Evolutionary conservation across 2,797 vertebrate genomes (phyloP).

Genomic region (Premnoplex brunnescens): DNA sequence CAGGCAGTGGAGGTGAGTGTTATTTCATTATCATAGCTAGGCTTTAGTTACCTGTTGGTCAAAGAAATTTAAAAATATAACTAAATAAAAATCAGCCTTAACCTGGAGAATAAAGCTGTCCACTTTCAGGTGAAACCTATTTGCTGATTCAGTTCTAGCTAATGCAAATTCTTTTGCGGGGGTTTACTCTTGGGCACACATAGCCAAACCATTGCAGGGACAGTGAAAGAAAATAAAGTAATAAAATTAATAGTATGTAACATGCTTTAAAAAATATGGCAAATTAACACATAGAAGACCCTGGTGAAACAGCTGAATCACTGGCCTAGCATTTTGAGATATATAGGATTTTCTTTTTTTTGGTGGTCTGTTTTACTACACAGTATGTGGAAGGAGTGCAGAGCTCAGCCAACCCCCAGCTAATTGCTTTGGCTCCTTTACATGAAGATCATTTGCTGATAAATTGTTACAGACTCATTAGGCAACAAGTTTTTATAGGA

Average conservation of each 20-base stretch:
- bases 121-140: background rate
- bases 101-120: background rate
- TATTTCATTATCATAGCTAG: background rate
- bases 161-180: background rate
- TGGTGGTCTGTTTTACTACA: background rate
- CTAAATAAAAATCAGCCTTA: background rate
- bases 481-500: conserved; percentile 42
- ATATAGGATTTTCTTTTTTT: background rate
- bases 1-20: background rate
- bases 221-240: background rate
- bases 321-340: background rate
- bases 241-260: background rate
- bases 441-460: conserved; percentile 33
- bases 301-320: background rate
- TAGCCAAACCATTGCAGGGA: background rate
- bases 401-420: background rate
- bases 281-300: background rate
- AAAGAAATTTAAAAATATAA: background rate
- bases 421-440: conserved; percentile 46
- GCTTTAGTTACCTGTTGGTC: background rate
- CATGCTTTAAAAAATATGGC: background rate
- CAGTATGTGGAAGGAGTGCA: background rate
- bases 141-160: background rate
- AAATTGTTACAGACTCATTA: conserved; percentile 19
- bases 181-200: background rate